phyloP scores from a whole-genome alignment of 1,140 invertebrate species.

The Heliothis subflexa region DNA sequence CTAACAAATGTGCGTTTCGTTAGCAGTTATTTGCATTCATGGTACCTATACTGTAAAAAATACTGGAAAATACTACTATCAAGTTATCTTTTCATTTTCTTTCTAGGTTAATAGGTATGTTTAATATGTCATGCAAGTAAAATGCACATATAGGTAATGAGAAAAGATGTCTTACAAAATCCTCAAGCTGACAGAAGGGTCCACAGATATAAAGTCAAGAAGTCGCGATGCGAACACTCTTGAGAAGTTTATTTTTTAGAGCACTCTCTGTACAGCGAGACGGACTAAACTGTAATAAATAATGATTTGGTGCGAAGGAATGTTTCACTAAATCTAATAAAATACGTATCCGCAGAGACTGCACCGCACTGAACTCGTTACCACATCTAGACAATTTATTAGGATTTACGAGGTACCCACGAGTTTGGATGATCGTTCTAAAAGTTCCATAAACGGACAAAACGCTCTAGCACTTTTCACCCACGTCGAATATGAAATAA shows the following conservation, averaged over 20 bases:
- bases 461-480: constrained; percentile 31
- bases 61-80: no score
- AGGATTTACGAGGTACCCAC: constrained; percentile 70
- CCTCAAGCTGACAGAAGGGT: no score
- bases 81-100: no score
- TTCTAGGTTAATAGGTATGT: no score
- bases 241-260: constrained; percentile 3
- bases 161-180: no score
- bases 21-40: background rate
- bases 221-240: no score
- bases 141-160: no score
- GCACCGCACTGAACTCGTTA: constrained; percentile 84
- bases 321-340: constrained; percentile 86
- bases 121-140: constrained; percentile 2
- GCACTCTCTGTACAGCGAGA: constrained; percentile 11
- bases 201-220: no score
- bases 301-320: constrained; percentile 84
- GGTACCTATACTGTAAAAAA: no score
- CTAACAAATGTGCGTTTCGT: background rate
- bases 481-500: constrained; percentile 29
- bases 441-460: constrained; percentile 41
- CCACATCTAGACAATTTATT: constrained; percentile 85
- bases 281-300: constrained; percentile 65
- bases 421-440: constrained; percentile 43
- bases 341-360: constrained; percentile 85